These are phyloP conservation scores for Danio aesculapii DNA, from an alignment of 2,797 vertebrate genomes.

Conservation along the genomic window DNA sequence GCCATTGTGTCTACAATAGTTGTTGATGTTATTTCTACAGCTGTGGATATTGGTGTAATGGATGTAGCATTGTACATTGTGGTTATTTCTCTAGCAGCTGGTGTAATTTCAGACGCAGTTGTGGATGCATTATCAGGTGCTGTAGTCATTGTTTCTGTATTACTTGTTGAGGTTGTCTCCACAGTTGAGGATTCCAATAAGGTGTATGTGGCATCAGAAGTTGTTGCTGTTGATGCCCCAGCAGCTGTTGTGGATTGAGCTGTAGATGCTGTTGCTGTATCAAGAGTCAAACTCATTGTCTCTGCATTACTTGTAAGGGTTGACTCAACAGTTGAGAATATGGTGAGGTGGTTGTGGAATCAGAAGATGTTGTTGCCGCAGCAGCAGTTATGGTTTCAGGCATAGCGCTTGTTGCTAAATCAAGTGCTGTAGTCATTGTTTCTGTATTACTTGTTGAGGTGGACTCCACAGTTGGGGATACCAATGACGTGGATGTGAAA, in stretches of 20 bases:
- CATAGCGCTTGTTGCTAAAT: neutral
- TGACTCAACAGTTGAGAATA: neutral
- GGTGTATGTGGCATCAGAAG: no score
- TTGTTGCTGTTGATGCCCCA: no score
- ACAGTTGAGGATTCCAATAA: neutral
- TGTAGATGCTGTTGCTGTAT: neutral
- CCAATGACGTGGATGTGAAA: no score
- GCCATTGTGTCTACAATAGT: neutral
- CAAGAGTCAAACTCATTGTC: no score
- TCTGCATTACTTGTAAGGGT: no score
- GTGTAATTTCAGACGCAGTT: neutral
- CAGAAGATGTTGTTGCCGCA: neutral
- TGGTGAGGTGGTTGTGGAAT: rapidly evolving
- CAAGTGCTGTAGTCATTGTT: no score
- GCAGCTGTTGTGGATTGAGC: no score
- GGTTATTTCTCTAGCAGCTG: neutral
- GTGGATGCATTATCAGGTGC: neutral
- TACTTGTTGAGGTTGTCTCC: neutral
- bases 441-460: neutral
- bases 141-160: no score
- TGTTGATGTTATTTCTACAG: no score
- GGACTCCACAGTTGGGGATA: neutral
- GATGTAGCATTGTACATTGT: no score
- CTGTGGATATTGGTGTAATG: no score
- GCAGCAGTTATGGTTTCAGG: neutral